Base-by-base conservation (phyloP, 35 echinoderm and acorn worm genomes). In the Ophioderma brevispina region DNA sequence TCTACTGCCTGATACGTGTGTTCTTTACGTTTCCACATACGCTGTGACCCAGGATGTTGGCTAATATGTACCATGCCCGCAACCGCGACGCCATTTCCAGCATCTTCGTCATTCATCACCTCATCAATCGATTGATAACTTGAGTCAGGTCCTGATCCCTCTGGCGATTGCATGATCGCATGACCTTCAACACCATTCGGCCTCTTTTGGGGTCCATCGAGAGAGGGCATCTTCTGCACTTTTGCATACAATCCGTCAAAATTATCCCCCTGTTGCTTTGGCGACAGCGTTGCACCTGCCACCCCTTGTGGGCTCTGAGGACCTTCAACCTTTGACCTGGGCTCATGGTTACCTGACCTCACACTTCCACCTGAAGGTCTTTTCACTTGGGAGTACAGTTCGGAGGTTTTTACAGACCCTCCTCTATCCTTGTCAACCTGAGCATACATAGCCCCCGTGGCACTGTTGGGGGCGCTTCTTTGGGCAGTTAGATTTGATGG, bases 371-470 rank as follows among this genome's bases (percentile, higher is more conserved):
- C 59, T 6, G 59, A 25, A 4, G 59, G 28, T 3, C 59, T 18
- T 30, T 70, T 70, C 6, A 70, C 59, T 70, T 70, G 59, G 2
- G 59, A 25, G 59, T 70, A 70, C 15, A 70, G 59, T 15, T 70
- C 59, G 1, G 59, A 70, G 59, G 15, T 25, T 70, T 70, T 70
- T 8, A 6, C 59, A 13, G 59, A 70, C 10, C 6, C 59, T 30
- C 59, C 59, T 70, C 59, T 70, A 30, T 70, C 59, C n/a, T 70
- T 70, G 59, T 70, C 59, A 70, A 70, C 59, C 28, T 70, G 59
- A 70, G 59, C 59, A 70, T 70, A 70, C 59, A 70, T 4, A 15
- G 59, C 59, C 28, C 28, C 59, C n/a, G 59, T 18, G 5, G 59
- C 4, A 3, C 2, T 4, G n/a, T 30, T 70, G 59, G 59, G 59